These are phyloP conservation scores for Drosophila insularis DNA, from an alignment of 1,140 invertebrate species.

Conservation along the genomic window DNA sequence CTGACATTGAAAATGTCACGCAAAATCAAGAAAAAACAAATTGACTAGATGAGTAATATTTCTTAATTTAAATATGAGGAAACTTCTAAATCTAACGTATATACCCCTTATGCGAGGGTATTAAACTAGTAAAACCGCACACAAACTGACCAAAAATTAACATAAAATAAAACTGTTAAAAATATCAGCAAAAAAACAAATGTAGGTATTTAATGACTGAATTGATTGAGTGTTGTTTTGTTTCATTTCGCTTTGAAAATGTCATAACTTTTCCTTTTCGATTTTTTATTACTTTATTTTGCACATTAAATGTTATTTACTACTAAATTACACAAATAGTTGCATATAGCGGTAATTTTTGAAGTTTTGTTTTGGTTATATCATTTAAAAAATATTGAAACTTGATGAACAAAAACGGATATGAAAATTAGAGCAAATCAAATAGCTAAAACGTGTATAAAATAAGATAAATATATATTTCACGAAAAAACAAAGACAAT, in stretches of 20 bases:
- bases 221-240: constrained; percentile 56
- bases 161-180: constrained; percentile 61
- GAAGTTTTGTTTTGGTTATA: constrained; percentile 3
- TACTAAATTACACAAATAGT: constrained; percentile 12
- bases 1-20: constrained; percentile 39
- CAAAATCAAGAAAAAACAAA: background rate
- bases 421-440: constrained; percentile 41
- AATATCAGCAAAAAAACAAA: constrained; percentile 21
- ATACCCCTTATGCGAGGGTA: background rate
- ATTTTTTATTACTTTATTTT: constrained; percentile 37
- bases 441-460: constrained; percentile 24
- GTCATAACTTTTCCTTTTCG: constrained; percentile 30
- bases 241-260: constrained; percentile 38
- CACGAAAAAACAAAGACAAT: no score
- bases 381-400: constrained; percentile 38
- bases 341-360: constrained; percentile 23
- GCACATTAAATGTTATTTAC: constrained; percentile 24
- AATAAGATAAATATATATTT: background rate
- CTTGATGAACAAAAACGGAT: constrained; percentile 15
- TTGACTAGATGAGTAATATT: no score
- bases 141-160: constrained; percentile 33
- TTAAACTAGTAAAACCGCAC: constrained; percentile 9
- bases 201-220: constrained; percentile 58
- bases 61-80: background rate
- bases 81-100: background rate